A percentile compares a stretch with the other conserved stretches of the same genome.
These are phyloP conservation scores for Monomorium pharaonis DNA, from an alignment of 1,140 invertebrate genomes.

Conservation along the genomic window DNA sequence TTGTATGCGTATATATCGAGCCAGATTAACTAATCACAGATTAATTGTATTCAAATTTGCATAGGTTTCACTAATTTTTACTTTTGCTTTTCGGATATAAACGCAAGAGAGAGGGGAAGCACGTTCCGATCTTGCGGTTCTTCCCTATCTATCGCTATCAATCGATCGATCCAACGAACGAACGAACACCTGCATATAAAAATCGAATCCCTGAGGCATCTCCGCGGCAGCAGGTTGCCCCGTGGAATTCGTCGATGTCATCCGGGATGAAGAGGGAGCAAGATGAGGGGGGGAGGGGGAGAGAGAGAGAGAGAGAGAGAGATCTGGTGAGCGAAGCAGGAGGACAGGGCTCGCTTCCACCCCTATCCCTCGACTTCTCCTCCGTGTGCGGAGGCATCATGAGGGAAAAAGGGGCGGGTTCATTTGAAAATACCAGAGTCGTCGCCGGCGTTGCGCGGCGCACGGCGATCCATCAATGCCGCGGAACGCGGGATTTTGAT, in stretches of 20 bases:
- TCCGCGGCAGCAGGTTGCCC: constrained; percentile 15
- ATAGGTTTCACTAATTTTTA: not conserved
- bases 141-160: constrained; percentile 46
- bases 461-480: constrained; percentile 82
- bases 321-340: not conserved
- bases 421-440: constrained; percentile 74
- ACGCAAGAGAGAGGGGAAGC: not conserved
- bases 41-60: not conserved
- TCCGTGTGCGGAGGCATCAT: not conserved
- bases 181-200: constrained; percentile 59
- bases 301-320: not conserved
- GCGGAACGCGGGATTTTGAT: constrained; percentile 83
- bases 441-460: constrained; percentile 63
- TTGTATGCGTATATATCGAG: no score
- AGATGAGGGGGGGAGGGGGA: not conserved
- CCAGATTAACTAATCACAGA: not conserved
- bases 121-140: not conserved
- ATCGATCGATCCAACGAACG: constrained; percentile 22
- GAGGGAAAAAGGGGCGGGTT: constrained; percentile 71
- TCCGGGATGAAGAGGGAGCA: not conserved
- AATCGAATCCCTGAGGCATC: constrained; percentile 52
- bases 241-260: constrained; percentile 64
- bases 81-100: not conserved
- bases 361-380: constrained; percentile 29
- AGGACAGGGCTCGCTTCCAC: constrained; percentile 32